Percentiles rank a stretch among this genome's conserved stretches.
Evolutionary conservation across 1,140 invertebrate genomes (phyloP).

Genomic region (Heliconius hermathena): DNA sequence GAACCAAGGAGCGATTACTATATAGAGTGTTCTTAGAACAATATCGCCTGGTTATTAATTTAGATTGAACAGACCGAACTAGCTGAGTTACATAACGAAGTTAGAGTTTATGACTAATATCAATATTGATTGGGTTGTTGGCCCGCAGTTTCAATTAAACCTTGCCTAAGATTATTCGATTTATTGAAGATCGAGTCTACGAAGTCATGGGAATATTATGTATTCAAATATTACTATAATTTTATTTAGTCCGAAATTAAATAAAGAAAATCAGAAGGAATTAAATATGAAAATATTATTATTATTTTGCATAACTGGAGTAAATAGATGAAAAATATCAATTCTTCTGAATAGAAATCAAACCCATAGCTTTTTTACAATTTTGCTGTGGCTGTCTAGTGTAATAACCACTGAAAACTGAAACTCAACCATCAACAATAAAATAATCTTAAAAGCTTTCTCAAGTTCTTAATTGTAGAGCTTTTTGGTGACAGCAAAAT

Average conservation of each 20-base stretch:
- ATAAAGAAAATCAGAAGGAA: no score
- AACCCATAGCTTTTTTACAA: neutral
- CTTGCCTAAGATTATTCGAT: neutral
- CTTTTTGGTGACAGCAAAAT: slow-evolving; percentile 11
- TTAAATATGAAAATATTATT: no score
- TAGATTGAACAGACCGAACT: slow-evolving; percentile 12
- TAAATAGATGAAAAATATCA: neutral
- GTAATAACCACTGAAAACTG: neutral
- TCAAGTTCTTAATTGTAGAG: slow-evolving; percentile 7
- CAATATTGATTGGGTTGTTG: slow-evolving; percentile 20
- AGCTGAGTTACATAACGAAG: slow-evolving; percentile 16
- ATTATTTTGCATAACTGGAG: neutral
- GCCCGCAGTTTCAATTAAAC: slow-evolving; percentile 16
- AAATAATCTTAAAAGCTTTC: slow-evolving; percentile 13
- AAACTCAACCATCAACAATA: neutral
- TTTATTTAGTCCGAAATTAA: no score
- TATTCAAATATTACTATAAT: neutral
- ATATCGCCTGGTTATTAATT: slow-evolving; percentile 19
- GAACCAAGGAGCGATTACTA: neutral
- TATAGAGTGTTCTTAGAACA: neutral
- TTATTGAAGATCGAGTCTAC: neutral
- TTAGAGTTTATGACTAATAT: slow-evolving; percentile 20
- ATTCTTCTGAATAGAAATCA: no score
- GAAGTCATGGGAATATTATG: neutral
- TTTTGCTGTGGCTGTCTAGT: neutral